These are phyloP conservation scores for Limanda limanda DNA, from an alignment of 2,113 vertebrate species.

Conservation along the genomic window DNA sequence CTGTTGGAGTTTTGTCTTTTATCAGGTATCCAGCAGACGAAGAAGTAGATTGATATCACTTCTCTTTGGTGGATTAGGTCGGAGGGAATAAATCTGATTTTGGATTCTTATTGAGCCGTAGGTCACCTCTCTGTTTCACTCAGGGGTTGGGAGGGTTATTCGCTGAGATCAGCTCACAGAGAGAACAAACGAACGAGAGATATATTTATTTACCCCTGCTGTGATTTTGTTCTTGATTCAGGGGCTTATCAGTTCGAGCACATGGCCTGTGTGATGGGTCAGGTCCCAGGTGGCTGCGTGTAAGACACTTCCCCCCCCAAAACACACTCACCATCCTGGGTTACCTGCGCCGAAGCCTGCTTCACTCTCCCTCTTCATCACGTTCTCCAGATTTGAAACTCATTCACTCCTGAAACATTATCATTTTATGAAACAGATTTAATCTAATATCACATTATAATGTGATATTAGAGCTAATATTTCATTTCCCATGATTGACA, in stretches of 20 bases:
- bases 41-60: conserved; percentile 51
- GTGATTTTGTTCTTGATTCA: conserved; percentile 10
- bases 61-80: conserved; percentile 44
- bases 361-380: neutral
- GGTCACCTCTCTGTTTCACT: conserved; percentile 20
- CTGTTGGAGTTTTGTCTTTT: conserved; percentile 56
- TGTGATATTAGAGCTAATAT: conserved; percentile 6
- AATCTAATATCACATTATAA: conserved; percentile 7
- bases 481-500: conserved; percentile 34
- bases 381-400: neutral
- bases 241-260: conserved; percentile 48
- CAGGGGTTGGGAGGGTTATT: conserved; percentile 10
- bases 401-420: neutral
- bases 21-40: conserved; percentile 57
- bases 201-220: neutral
- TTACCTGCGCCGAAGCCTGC: neutral
- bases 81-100: conserved; percentile 42
- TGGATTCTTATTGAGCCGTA: conserved; percentile 22
- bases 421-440: neutral
- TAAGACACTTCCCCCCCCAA: conserved; percentile 3
- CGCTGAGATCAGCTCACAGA: conserved; percentile 35
- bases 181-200: conserved; percentile 51
- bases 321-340: conserved; percentile 17
- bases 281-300: conserved; percentile 33
- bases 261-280: conserved; percentile 44